Evolutionary conservation across 2,113 vertebrate species (phyloP).

Genomic region (Neogale vison): DNA sequence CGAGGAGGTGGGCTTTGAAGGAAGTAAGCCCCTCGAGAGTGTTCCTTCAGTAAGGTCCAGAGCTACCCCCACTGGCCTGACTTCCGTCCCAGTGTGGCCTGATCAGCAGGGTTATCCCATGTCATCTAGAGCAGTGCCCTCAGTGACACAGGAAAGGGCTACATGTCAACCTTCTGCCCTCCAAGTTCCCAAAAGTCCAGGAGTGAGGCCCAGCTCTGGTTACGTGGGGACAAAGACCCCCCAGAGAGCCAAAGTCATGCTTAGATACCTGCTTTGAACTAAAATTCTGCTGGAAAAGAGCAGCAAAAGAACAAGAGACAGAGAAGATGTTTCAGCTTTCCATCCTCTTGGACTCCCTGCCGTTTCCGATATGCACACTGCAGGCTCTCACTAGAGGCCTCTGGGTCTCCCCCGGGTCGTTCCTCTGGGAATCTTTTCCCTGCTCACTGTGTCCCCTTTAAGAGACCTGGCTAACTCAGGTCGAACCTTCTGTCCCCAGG

Average conservation of each 20-base stretch:
- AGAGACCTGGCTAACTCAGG: neutral
- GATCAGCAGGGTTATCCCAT: accelerated
- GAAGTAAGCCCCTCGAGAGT: neutral
- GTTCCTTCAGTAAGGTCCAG: neutral
- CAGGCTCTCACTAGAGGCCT: neutral
- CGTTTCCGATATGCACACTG: neutral
- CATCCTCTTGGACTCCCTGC: neutral
- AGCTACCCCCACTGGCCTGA: neutral
- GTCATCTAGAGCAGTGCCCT: neutral
- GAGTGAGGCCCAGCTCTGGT: neutral
- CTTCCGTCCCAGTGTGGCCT: neutral
- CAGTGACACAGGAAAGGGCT: neutral
- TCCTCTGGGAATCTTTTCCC: neutral
- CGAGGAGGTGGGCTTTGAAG: neutral
- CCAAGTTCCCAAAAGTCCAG: neutral
- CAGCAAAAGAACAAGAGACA: neutral
- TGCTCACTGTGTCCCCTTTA: too few species aligned
- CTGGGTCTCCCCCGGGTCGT: neutral
- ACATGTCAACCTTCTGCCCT: neutral
- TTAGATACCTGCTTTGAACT: neutral
- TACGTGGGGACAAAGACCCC: neutral
- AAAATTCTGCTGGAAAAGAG: neutral
- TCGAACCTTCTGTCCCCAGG: neutral
- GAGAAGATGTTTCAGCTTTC: neutral
- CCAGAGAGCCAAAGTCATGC: neutral